phyloP scores from a whole-genome alignment of 2,888 invertebrate species.

The Neoascia interrupta region DNA sequence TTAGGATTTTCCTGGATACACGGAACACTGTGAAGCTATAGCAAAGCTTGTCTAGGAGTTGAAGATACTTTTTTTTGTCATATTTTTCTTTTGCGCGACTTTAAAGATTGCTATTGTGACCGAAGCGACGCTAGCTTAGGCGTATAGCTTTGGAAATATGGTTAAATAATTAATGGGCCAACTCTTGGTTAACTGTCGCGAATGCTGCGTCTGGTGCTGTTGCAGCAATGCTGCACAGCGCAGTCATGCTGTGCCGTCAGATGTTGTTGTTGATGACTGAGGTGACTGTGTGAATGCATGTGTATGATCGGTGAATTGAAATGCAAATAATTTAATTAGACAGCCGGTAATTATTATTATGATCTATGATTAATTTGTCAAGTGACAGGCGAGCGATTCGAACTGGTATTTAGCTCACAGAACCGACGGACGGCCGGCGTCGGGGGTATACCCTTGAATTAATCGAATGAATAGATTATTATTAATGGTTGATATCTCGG shows the following conservation, averaged over 20 bases:
- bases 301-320: conserved; percentile 63
- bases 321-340: conserved; percentile 70
- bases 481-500: conserved; percentile 43
- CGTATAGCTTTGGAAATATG: conserved; percentile 53
- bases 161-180: conserved; percentile 58
- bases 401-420: conserved; percentile 68
- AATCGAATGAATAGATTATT: conserved; percentile 66
- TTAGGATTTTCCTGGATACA: conserved; percentile 67
- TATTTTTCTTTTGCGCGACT: conserved; percentile 7
- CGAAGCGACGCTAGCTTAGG: conserved; percentile 46
- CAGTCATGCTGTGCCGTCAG: conserved; percentile 12
- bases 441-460: conserved; percentile 56
- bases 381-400: conserved; percentile 61
- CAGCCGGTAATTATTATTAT: conserved; percentile 69
- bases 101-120: conserved; percentile 64
- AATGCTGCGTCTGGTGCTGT: not conserved
- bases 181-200: conserved; percentile 16
- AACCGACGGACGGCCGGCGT: conserved; percentile 12
- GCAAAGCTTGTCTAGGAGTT: conserved; percentile 47
- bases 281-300: conserved; percentile 43
- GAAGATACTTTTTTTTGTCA: conserved; percentile 20
- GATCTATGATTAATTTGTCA: conserved; percentile 70
- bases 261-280: conserved; percentile 21
- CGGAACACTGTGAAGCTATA: conserved; percentile 38
- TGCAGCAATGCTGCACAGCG: conserved; percentile 19